Evolutionary conservation across 2,888 invertebrate genomes (phyloP).

Genomic region (Perdita meconis): DNA sequence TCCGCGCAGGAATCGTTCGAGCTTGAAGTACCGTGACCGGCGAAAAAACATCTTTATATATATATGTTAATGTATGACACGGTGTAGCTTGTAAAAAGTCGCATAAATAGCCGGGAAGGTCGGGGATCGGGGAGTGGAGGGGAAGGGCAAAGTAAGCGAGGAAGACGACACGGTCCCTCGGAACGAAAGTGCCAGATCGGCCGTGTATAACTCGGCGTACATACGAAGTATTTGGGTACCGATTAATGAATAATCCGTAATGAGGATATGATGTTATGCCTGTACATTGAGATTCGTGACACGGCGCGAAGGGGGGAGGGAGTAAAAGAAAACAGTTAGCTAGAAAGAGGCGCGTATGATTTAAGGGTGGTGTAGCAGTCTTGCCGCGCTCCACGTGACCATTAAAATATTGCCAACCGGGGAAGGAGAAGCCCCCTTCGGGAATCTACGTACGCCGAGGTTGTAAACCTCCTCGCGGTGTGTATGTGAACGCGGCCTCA

Average conservation of each 20-base stretch:
- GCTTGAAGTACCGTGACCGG: constrained; percentile 14
- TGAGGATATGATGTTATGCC: constrained; percentile 77
- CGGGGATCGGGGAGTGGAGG: constrained; percentile 24
- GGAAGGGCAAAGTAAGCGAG: constrained; percentile 11
- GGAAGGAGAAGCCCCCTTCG: constrained; percentile 61
- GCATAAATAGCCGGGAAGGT: constrained; percentile 45
- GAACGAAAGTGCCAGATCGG: constrained; percentile 56
- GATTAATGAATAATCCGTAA: constrained; percentile 82
- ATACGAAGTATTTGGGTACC: constrained; percentile 57
- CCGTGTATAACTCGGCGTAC: constrained; percentile 64
- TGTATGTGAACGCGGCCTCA: constrained; percentile 57
- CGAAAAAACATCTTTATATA: constrained; percentile 30
- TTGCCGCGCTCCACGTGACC: constrained; percentile 55
- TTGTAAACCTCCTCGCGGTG: constrained; percentile 71
- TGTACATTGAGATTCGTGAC: constrained; percentile 34
- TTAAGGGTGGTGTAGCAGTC: constrained; percentile 57
- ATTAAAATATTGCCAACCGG: constrained; percentile 69
- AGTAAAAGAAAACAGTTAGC: constrained; percentile 34
- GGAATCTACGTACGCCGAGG: constrained; percentile 68
- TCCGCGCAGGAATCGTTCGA: too few relatives aligned
- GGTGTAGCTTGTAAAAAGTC: constrained; percentile 24
- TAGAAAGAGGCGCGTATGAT: constrained; percentile 52
- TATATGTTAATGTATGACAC: constrained; percentile 34
- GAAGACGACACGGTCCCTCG: constrained; percentile 18
- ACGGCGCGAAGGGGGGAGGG: neutral